A percentile compares a stretch with the other conserved stretches of the same genome.
Conservation (phyloP, 2,113 vertebrate genomes). For the western clawed frog (Xenopus tropicalis) region UCB_Xtro_10.0 CM004451.2:59760501-59761000, state of each 20-base stretch:
- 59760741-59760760: conserved; percentile 27
- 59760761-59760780: conserved; percentile 43
- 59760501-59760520: conserved; percentile 1
- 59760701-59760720: conserved; percentile 19
- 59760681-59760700: conserved; percentile 72
- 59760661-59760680: conserved; percentile 97
- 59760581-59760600: conserved; percentile 25
- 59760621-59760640: conserved; percentile 98
- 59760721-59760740: conserved; percentile 35
- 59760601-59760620: conserved; percentile 90
- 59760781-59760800: conserved; percentile 70
- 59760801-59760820: conserved; percentile 55
- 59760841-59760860: conserved; percentile 95
- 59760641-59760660: conserved; percentile 99
- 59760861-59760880: conserved; percentile 66
- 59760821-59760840: conserved; percentile 95
- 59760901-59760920: conserved; percentile 66
- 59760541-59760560: conserved; percentile 11
- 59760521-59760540: conserved; percentile 16
- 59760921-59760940: conserved; percentile 43
- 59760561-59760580: conserved; percentile 23
- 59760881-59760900: conserved; percentile 71
- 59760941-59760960: conserved; percentile 36
- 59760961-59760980: background rate
- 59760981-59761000: background rate